phyloP scores from a whole-genome alignment of 1,140 invertebrate species.

The Nautilus pompilius region DNA sequence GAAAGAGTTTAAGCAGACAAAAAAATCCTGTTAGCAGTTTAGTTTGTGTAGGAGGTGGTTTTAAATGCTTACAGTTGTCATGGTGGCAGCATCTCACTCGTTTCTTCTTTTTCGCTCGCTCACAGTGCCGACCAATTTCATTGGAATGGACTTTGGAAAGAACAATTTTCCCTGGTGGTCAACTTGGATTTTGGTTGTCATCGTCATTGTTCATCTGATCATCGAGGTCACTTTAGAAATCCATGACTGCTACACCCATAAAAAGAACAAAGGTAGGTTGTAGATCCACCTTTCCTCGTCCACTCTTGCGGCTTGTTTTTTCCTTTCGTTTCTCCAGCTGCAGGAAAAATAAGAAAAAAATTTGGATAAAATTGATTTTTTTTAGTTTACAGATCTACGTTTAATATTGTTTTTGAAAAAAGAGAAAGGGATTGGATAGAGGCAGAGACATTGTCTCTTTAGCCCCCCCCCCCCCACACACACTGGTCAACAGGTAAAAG shows the following conservation, averaged over 20 bases:
- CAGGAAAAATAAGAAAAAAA: not conserved
- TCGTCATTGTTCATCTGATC: slow-evolving; percentile 83
- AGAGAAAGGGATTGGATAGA: no score
- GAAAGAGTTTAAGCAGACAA: no score
- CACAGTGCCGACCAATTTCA: slow-evolving; percentile 88
- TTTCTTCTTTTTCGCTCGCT: slow-evolving; percentile 5
- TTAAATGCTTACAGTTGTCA: no score
- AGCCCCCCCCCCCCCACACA: no score
- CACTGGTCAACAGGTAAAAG: no score
- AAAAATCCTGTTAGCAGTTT: no score
- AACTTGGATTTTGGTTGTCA: slow-evolving; percentile 81
- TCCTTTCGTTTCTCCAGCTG: not conserved
- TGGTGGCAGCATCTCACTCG: no score
- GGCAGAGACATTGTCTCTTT: no score
- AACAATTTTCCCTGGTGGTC: slow-evolving; percentile 81
- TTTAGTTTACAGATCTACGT: not conserved
- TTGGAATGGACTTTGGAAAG: slow-evolving; percentile 79
- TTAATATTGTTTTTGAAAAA: no score
- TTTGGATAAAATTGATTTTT: not conserved
- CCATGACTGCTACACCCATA: slow-evolving; percentile 53
- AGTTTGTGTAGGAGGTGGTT: no score
- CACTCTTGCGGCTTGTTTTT: not conserved
- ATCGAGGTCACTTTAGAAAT: slow-evolving; percentile 77
- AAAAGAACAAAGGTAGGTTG: slow-evolving; percentile 54
- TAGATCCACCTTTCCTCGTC: not conserved